Percentiles rank a stretch among this genome's conserved stretches.
Conservation (phyloP, 2,113 vertebrate genomes). For the Oreochromis tanganicae region DNA sequence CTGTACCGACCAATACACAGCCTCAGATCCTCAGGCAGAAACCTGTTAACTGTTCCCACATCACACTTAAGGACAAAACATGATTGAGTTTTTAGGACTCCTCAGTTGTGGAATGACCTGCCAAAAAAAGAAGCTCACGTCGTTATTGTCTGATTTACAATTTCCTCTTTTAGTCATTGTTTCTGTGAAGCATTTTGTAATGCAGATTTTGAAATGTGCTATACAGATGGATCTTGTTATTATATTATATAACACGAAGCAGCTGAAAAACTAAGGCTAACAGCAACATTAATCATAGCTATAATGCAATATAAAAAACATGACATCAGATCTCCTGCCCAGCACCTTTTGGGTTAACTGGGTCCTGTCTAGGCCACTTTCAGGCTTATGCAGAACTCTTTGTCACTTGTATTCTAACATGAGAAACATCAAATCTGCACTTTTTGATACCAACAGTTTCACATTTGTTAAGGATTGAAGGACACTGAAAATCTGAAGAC, state of each 20-base stretch:
- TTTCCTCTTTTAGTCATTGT: not conserved
- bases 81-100: not conserved
- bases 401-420: not conserved
- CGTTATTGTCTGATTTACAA: not conserved
- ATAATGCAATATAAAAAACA: not conserved
- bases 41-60: not conserved
- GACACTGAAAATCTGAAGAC: not conserved
- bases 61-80: not conserved
- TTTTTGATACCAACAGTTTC: not conserved
- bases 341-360: not conserved
- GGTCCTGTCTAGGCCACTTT: not conserved
- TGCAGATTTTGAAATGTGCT: not conserved
- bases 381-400: not conserved
- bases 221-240: not conserved
- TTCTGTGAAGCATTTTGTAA: not conserved
- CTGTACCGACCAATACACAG: accelerated
- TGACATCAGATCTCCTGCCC: not conserved
- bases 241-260: not conserved
- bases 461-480: not conserved
- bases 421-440: not conserved
- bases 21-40: not conserved
- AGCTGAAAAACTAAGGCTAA: not conserved
- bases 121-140: not conserved
- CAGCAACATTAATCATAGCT: accelerated
- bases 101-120: not conserved